Base-by-base conservation (phyloP, 1,140 invertebrate genomes). In the Bicyclus anynana region DNA sequence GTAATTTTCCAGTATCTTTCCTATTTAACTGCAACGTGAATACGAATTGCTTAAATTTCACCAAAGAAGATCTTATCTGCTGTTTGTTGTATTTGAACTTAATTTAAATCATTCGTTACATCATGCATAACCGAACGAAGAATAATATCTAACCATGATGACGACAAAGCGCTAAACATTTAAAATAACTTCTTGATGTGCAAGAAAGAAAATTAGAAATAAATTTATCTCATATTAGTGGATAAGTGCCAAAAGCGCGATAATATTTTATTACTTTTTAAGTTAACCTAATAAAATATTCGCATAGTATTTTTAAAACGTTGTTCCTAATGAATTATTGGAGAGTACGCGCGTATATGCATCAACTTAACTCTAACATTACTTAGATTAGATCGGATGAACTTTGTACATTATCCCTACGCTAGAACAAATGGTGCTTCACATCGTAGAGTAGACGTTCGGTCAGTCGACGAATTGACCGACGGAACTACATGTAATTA, bases 341-440 rank as follows among this genome's bases (percentile, higher is more conserved):
- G 81, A 76, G 70, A 61, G 67, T 78, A 74, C 76, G 74, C 62
- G 72, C 75, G 67, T 80, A 73, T 76, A 72, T 75, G 77, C 75
- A 75, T 67, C 66, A 75, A 77, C 61, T 72, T 87, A 84, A 84
- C 74, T 82, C 72, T 87, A 84, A 80, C 79, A 64, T 78, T 75
- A 77, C 61, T 78, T 84, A 84, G 75, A 83, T 70, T 83, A 80
- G 77, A 84, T 77, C 77, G 67, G 74, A 75, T 59, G 69, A 81
- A 83, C 70, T 70, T 74, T 87, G 84, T 87, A 87, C 84, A 87
- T 87, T 85, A 74, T 82, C 83, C 84, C 80, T 87, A 87, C 80
- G 83, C 84, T 87, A 86, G 81, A 87, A 87, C 83, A 84, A 84
- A 87, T 87, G 84, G 84, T 87, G 84, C 84, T 86, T 86, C 83